A percentile compares a stretch with the other conserved stretches of the same genome.
These are phyloP conservation scores for Ia io DNA, from an alignment of 2,113 vertebrate species.

Conservation along the genomic window DNA sequence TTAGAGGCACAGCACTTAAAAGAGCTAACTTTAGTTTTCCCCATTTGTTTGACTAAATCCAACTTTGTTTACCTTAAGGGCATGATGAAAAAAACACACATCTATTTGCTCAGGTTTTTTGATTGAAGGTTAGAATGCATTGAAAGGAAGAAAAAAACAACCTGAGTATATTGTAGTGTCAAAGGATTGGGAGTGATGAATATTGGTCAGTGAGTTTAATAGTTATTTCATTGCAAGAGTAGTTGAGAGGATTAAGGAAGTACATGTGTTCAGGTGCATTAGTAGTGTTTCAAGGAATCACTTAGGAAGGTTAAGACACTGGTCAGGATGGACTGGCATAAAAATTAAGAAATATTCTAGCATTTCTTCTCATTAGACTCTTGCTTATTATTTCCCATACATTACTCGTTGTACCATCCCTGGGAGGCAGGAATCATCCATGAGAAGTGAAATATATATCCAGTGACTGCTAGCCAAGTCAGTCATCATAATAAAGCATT, in stretches of 20 bases:
- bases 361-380: not conserved
- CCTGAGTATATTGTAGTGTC: not conserved
- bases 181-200: not conserved
- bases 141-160: not conserved
- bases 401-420: not conserved
- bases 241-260: slow-evolving; percentile 5
- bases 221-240: not conserved
- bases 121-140: slow-evolving; percentile 12
- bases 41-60: slow-evolving; percentile 22
- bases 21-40: slow-evolving; percentile 5
- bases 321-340: not conserved
- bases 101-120: slow-evolving; percentile 16
- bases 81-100: not conserved
- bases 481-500: not conserved
- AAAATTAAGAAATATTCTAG: not conserved
- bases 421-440: not conserved
- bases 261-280: not conserved
- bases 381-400: not conserved
- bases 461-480: not conserved
- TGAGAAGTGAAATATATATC: not conserved
- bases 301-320: not conserved
- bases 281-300: not conserved
- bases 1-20: slow-evolving; percentile 8
- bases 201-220: not conserved
- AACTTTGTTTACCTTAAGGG: slow-evolving; percentile 27